These are phyloP conservation scores for Aurelia aurita complex sp. Pacific DNA, from an alignment of 30 jellyfish, hydroid and myxozoan species.

Conservation along the genomic window DNA sequence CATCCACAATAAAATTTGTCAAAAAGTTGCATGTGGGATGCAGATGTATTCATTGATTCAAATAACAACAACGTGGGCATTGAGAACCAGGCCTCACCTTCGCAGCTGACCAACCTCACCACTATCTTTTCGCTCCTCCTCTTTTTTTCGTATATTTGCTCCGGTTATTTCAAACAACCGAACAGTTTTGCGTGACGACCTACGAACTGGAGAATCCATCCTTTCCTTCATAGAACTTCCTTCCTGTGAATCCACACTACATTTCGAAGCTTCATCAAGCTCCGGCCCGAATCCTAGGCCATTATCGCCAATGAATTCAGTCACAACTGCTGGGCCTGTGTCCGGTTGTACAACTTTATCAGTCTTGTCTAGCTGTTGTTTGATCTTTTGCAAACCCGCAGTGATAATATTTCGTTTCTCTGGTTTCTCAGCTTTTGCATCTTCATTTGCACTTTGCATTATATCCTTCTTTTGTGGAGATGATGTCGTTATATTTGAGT, in stretches of 20 bases:
- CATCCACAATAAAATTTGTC: no score
- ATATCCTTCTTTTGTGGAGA: not conserved
- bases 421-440: not conserved
- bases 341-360: slow-evolving; percentile 21
- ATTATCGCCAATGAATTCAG: slow-evolving; percentile 54
- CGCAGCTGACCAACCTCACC: slow-evolving; percentile 22
- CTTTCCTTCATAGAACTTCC: slow-evolving; percentile 6
- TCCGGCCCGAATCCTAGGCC: slow-evolving; percentile 40
- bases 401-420: slow-evolving; percentile 13
- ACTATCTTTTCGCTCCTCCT: slow-evolving; percentile 6
- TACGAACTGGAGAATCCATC: slow-evolving; percentile 35
- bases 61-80: no score
- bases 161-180: slow-evolving; percentile 62
- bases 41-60: no score
- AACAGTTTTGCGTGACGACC: slow-evolving; percentile 54
- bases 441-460: slow-evolving; percentile 43
- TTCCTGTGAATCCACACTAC: slow-evolving; percentile 45
- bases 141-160: slow-evolving; percentile 28
- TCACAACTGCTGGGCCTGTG: slow-evolving; percentile 68
- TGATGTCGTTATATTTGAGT: not conserved
- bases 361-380: slow-evolving; percentile 45
- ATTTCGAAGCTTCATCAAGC: slow-evolving; percentile 41
- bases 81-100: slow-evolving; percentile 22
- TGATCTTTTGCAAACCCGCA: slow-evolving; percentile 56
- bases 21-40: no score